phyloP scores from a whole-genome alignment of 2,797 vertebrate species.

The Scolopax rusticola region DNA sequence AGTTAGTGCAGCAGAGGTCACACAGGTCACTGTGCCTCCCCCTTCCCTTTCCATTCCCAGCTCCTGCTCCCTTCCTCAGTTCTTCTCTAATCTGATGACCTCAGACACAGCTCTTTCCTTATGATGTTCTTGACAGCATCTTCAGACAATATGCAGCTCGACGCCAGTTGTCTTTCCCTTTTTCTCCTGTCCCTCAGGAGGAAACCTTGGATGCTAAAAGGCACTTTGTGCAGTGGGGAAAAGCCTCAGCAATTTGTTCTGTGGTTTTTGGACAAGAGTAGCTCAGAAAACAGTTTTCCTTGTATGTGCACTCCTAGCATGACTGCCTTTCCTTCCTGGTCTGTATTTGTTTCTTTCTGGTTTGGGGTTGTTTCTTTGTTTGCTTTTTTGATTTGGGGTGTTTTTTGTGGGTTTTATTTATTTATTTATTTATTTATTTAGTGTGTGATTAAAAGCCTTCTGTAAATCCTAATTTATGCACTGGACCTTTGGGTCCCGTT shows the following conservation, averaged over 20 bases:
- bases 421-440: neutral
- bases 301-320: neutral
- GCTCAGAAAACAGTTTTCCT: conserved; percentile 33
- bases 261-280: conserved; percentile 64
- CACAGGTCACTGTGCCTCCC: conserved; percentile 47
- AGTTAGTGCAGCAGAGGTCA: conserved; percentile 80
- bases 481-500: neutral
- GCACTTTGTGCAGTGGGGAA: conserved; percentile 64
- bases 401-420: neutral
- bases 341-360: neutral
- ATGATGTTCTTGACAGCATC: conserved; percentile 78
- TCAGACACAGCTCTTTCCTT: conserved; percentile 77
- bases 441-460: neutral
- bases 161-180: conserved; percentile 73
- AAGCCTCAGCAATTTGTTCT: conserved; percentile 67
- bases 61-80: conserved; percentile 40
- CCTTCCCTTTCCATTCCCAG: conserved; percentile 14
- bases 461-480: neutral
- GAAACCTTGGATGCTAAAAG: conserved; percentile 71
- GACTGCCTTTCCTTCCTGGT: neutral
- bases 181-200: conserved; percentile 69
- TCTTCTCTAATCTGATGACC: conserved; percentile 79
- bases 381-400: too few relatives aligned
- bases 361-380: neutral
- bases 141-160: conserved; percentile 69